Evolutionary conservation across 2,797 vertebrate genomes (phyloP).

Genomic region (Ctenopoma kingsleyae): DNA sequence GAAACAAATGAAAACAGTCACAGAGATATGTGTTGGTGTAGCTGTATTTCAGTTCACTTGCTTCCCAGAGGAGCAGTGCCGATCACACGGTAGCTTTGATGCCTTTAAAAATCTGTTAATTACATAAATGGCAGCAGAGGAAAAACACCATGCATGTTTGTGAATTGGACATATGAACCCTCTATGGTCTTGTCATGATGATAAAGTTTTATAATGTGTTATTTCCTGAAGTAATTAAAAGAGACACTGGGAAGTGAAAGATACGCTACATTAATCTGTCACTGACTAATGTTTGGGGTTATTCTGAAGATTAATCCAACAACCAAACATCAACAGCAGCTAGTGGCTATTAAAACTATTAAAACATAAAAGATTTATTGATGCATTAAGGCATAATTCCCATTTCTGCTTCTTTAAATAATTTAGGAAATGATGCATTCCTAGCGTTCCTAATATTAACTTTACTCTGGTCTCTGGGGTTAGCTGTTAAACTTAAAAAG

Average conservation of each 20-base stretch:
- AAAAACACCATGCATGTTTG: constrained; percentile 12
- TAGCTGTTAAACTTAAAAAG: constrained; percentile 1
- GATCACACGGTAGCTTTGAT: not conserved
- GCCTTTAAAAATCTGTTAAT: constrained; percentile 1
- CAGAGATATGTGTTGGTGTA: constrained; percentile 4
- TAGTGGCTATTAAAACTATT: no score
- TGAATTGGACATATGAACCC: constrained; percentile 10
- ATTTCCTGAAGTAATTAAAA: constrained; percentile 9
- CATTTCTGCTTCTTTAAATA: not conserved
- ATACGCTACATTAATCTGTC: not conserved
- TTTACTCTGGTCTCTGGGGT: not conserved
- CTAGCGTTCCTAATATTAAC: not conserved
- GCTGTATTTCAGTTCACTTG: not conserved
- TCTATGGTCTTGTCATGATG: not conserved
- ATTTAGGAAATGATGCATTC: constrained; percentile 8
- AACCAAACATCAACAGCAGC: not conserved
- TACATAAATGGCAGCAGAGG: constrained; percentile 19
- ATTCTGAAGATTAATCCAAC: not conserved
- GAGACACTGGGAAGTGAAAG: not conserved
- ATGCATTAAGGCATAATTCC: not conserved
- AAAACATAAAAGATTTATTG: not conserved
- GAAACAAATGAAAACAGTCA: not conserved
- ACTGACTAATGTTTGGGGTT: not conserved
- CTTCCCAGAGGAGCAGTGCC: not conserved
- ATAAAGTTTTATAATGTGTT: not conserved